A percentile compares a stretch with the other conserved stretches of the same genome.
phyloP scores from a whole-genome alignment of 2,113 vertebrate genomes.

The Capreolus pygargus region DNA sequence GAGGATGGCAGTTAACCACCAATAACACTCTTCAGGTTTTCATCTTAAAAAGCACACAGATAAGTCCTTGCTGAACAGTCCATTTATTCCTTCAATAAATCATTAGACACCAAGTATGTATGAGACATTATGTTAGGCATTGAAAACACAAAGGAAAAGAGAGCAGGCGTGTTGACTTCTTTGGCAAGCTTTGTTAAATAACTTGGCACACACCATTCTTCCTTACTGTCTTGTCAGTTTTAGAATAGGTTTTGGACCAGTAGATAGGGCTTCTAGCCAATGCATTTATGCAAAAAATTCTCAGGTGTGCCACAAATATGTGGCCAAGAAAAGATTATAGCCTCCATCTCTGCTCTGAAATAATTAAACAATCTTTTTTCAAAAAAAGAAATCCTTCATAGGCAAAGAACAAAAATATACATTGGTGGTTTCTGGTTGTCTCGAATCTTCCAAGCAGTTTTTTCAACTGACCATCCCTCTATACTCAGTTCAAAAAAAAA shows the following conservation, averaged over 20 bases:
- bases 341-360: not conserved
- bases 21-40: not conserved
- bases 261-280: not conserved
- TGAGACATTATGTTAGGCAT: not conserved
- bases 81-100: not conserved
- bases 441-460: not conserved
- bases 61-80: not conserved
- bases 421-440: not conserved
- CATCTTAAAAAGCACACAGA: not conserved
- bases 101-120: not conserved
- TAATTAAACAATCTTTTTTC: not conserved
- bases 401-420: not conserved
- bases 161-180: not conserved
- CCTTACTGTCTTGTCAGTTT: slow-evolving; percentile 27
- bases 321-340: not conserved
- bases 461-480: not conserved
- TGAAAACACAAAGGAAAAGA: not conserved
- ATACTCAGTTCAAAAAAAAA: not conserved
- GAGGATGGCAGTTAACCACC: not conserved
- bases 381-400: not conserved
- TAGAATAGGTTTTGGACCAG: slow-evolving; percentile 19
- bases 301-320: not conserved
- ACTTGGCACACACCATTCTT: not conserved
- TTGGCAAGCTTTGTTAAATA: not conserved
- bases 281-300: slow-evolving; percentile 9